Conservation (phyloP, 2,888 invertebrate genomes). For the Crossocerus cetratus region DNA sequence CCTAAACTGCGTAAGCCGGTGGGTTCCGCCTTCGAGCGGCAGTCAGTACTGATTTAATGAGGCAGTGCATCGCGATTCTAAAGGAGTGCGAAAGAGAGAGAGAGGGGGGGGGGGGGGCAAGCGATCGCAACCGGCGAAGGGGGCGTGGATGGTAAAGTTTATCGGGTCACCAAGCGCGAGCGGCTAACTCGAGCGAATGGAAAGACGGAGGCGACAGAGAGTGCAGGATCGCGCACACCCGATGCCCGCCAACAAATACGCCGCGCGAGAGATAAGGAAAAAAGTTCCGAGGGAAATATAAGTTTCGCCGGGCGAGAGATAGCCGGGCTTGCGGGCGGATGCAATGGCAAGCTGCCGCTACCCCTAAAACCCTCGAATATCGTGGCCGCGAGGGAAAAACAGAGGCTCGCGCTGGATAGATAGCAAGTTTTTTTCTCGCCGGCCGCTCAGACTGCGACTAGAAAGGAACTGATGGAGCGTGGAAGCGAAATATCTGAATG, state of each 20-base stretch:
- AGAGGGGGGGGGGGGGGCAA: background rate
- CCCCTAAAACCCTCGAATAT: constrained; percentile 37
- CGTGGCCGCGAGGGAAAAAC: constrained; percentile 18
- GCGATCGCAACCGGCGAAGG: background rate
- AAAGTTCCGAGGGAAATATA: constrained; percentile 49
- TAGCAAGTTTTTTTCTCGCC: constrained; percentile 44
- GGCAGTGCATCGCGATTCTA: too few species aligned
- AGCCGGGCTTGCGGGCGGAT: background rate
- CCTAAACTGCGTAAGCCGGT: too few species aligned
- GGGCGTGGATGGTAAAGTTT: constrained; percentile 20
- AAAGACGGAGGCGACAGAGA: constrained; percentile 28
- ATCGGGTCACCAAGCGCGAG: constrained; percentile 43
- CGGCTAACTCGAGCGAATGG: constrained; percentile 50
- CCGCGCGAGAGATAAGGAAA: constrained; percentile 41
- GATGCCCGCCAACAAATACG: constrained; percentile 41
- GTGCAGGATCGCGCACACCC: constrained; percentile 16
- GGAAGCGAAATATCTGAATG: constrained; percentile 30
- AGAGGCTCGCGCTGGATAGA: constrained; percentile 31
- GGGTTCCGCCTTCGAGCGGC: too few species aligned
- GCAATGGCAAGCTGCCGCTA: constrained; percentile 17
- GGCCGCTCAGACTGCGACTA: constrained; percentile 23
- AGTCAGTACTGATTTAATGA: too few species aligned
- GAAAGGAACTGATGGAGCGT: constrained; percentile 45
- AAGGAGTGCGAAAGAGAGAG: background rate
- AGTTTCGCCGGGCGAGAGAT: constrained; percentile 21